Percentiles rank a stretch among this genome's conserved stretches.
Evolutionary conservation across 2,888 invertebrate genomes (phyloP).

Genomic region (Trichopoda pennipes): DNA sequence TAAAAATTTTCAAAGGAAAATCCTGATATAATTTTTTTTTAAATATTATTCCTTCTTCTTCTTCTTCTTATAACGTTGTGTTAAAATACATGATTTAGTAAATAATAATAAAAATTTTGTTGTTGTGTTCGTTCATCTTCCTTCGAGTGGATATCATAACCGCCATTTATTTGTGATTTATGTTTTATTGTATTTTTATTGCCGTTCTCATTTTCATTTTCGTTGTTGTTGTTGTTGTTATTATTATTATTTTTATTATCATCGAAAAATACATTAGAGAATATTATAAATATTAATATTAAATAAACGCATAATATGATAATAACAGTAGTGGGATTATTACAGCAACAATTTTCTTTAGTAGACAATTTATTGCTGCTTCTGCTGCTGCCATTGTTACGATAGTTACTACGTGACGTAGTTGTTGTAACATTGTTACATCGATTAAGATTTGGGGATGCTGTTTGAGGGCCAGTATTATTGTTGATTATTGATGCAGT

Average conservation of each 20-base stretch:
- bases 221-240: constrained; percentile 69
- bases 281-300: constrained; percentile 76
- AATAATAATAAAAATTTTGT: constrained; percentile 78
- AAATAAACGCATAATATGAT: constrained; percentile 77
- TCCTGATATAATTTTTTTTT: constrained; percentile 39
- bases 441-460: constrained; percentile 33
- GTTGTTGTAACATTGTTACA: constrained; percentile 16
- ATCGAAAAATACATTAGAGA: constrained; percentile 76
- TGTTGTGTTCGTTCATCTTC: constrained; percentile 75
- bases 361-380: constrained; percentile 52
- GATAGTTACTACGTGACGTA: constrained; percentile 36
- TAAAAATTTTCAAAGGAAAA: constrained; percentile 41
- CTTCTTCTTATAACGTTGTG: neutral
- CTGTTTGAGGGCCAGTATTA: constrained; percentile 33
- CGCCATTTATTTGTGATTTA: constrained; percentile 70
- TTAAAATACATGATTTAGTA: constrained; percentile 76
- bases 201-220: constrained; percentile 54
- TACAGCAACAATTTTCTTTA: constrained; percentile 76
- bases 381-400: neutral
- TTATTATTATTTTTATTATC: constrained; percentile 72
- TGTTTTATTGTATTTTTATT: constrained; percentile 63
- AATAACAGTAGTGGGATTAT: constrained; percentile 78
- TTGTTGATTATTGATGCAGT: constrained; percentile 6
- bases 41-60: neutral
- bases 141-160: constrained; percentile 66